Evolutionary conservation across 2,797 vertebrate genomes (phyloP), one percentile per base, ranked within the genome.

Genomic region (Halcyon badia): DNA sequence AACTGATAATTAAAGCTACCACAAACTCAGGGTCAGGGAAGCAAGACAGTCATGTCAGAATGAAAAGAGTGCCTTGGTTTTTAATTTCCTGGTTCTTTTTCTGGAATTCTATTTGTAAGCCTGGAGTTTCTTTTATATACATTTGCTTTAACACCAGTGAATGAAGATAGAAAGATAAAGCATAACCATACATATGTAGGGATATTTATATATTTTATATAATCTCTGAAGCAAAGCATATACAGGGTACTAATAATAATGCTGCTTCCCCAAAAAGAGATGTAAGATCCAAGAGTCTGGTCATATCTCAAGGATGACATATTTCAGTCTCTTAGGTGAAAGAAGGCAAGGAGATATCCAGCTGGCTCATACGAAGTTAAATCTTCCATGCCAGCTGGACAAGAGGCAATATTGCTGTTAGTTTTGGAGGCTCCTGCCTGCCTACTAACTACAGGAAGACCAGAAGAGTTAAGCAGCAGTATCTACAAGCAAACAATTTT

Each of bases 401-500:
- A 86, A 91, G 88, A 75, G 90, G 6, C 11, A 89, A 26, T 42
- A 68, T 68, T 33, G 28, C 60, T 94, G 84, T 94, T 96, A 90
- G 89, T 73, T 96, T 91, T 94, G 91, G 95, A 95, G 44, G 65
- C 39, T 86, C 72, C 60, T 73, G 82, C 66, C 66, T 92, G 75
- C 76, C 83, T 92, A 79, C 89, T 93, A 90, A 79, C 70, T 95
- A 41, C 89, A 91, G 86, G 71, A 91, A 93, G 90, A 87, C 60
- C 37, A 94, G 54, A 52, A 78, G 79, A 96, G 85, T 92, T 93
- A 92, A 97, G 73, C 49, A 87, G 81, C 66, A 91, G 88, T 96
- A 96, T 90, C 72, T 87, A 52, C 71, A 70, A 93, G 84, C 71
- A 92, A 97, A 94, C 52, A 70, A 71, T 97, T 97, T 97, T 96